Evolutionary conservation across 2,888 invertebrate genomes (phyloP).

Genomic region (Leptopterna dolabrata): DNA sequence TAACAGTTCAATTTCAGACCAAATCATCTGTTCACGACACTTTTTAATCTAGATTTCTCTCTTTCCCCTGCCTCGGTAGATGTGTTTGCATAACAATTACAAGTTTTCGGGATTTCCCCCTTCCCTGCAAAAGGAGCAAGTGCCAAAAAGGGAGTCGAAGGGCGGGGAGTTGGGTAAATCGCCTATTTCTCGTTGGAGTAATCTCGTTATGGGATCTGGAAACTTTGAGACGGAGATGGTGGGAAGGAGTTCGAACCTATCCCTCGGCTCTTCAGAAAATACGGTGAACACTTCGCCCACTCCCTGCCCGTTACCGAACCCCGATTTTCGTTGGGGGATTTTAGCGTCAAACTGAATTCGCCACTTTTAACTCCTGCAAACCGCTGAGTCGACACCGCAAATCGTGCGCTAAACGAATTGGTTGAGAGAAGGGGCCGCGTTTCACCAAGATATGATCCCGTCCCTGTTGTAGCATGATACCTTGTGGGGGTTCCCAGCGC

Average conservation of each 20-base stretch:
- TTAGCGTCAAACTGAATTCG: neutral
- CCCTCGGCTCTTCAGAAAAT: neutral
- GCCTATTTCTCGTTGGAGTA: constrained; percentile 34
- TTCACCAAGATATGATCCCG: neutral
- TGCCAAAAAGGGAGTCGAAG: neutral
- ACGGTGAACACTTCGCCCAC: neutral
- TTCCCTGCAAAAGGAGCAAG: neutral
- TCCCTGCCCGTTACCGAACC: no score
- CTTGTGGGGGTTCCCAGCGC: no score
- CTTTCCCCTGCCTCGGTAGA: neutral
- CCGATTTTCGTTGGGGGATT: neutral
- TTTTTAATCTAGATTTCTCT: constrained; percentile 18
- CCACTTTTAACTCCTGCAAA: neutral
- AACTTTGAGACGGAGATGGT: constrained; percentile 12
- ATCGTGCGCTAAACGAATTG: neutral
- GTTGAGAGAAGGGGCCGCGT: neutral
- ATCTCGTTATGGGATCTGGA: constrained; percentile 41
- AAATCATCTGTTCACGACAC: constrained; percentile 26
- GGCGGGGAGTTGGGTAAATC: neutral
- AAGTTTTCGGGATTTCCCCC: neutral
- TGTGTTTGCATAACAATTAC: constrained; percentile 38
- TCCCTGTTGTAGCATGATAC: no score
- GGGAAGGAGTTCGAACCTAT: neutral
- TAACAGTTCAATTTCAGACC: constrained; percentile 28
- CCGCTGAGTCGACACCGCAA: neutral